A percentile compares a stretch with the other conserved stretches of the same genome.
These are phyloP conservation scores for Anguilla pacifica DNA, from an alignment of 2,797 vertebrate genomes.

Conservation along the genomic window DNA sequence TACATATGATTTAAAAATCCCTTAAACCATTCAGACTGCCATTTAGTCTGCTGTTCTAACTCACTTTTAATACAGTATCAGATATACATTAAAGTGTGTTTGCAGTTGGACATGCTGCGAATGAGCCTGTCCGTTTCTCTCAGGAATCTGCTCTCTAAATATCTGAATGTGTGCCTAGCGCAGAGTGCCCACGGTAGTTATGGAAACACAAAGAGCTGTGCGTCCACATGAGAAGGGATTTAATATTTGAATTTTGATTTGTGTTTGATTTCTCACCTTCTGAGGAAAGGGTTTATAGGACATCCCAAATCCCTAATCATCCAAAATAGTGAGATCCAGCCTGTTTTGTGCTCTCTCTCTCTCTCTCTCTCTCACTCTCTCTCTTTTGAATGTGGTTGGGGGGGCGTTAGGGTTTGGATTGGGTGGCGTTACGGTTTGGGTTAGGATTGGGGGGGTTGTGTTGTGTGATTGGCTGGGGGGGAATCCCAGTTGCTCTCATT, in stretches of 20 bases:
- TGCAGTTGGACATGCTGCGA: background rate
- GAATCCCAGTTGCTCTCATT: constrained; percentile 65
- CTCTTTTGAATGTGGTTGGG: constrained; percentile 45
- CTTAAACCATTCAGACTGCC: too few relatives aligned
- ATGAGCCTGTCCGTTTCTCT: background rate
- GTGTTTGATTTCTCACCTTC: background rate
- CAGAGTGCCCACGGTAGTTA: background rate
- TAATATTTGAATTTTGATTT: background rate
- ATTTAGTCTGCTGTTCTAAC: background rate
- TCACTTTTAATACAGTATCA: background rate
- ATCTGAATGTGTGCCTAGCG: background rate
- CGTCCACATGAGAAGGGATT: background rate
- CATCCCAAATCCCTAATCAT: background rate
- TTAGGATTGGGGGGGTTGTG: background rate
- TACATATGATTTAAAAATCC: too few relatives aligned
- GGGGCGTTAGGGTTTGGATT: background rate
- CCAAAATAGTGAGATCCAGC: background rate
- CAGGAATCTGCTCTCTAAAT: background rate
- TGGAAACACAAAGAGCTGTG: background rate
- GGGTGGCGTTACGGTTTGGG: background rate
- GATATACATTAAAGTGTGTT: background rate
- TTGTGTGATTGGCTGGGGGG: constrained; percentile 37
- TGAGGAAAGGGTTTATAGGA: background rate
- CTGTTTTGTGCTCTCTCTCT: constrained; percentile 14
- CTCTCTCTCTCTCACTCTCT: constrained; percentile 47